Percentiles rank a stretch among this genome's conserved stretches.
Conservation (phyloP, 92 coral and sea anemone genomes). For the Heliopora coerulea region DNA sequence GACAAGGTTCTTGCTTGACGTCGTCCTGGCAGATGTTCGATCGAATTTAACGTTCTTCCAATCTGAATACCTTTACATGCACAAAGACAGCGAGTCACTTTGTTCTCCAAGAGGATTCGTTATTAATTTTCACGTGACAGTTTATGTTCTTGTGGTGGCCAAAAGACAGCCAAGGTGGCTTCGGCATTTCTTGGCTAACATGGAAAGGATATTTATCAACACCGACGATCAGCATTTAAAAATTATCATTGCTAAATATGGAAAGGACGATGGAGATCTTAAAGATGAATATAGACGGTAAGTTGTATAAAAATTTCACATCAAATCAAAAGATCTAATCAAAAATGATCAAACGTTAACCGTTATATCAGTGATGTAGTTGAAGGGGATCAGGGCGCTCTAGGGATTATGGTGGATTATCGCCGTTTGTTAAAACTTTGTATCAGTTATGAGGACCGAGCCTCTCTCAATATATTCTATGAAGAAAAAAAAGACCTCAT, state of each 20-base stretch:
- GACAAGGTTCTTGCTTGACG: constrained; percentile 6
- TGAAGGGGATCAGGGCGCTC: too few species aligned
- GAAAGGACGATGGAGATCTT: constrained; percentile 16
- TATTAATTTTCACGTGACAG: background rate
- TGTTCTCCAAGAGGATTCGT: constrained; percentile 7
- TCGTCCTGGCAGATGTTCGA: background rate
- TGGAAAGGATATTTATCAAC: constrained; percentile 25
- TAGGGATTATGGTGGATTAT: too few species aligned
- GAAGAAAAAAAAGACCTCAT: too few species aligned
- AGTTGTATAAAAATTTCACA: too few species aligned
- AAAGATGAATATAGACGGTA: constrained; percentile 21
- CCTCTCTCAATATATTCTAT: too few species aligned
- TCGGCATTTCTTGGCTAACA: constrained; percentile 33
- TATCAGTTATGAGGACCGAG: too few species aligned
- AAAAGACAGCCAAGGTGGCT: constrained; percentile 37
- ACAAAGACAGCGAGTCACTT: background rate
- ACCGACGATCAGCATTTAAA: constrained; percentile 24
- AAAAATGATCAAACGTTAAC: too few species aligned
- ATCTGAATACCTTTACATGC: constrained; percentile 19
- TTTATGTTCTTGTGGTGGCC: constrained; percentile 29
- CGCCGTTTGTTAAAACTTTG: too few species aligned
- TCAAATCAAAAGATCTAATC: too few species aligned
- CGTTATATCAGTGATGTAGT: too few species aligned
- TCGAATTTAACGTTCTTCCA: constrained; percentile 10
- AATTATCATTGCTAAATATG: constrained; percentile 33